A percentile compares a stretch with the other conserved stretches of the same genome.
Conservation (phyloP, 1,140 invertebrate genomes). For the Ips typographus region DNA sequence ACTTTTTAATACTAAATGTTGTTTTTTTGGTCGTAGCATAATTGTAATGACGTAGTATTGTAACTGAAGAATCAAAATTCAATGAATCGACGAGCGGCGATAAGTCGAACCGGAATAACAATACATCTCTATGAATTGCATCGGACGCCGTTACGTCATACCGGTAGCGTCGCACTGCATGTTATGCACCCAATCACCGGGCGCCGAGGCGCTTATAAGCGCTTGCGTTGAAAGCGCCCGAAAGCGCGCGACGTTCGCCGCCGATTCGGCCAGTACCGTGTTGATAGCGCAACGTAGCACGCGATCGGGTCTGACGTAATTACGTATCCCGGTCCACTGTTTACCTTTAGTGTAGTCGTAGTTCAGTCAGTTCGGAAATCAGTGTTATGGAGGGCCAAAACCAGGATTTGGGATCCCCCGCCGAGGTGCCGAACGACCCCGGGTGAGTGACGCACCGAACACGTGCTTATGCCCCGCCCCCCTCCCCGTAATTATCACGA, state of each 20-base stretch:
- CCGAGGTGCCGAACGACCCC: slow-evolving; percentile 86
- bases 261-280: slow-evolving; percentile 64
- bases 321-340: slow-evolving; percentile 57
- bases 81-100: neutral
- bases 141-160: neutral
- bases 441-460: slow-evolving; percentile 64
- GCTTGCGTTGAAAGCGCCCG: slow-evolving; percentile 40
- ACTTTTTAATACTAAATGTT: too few species aligned
- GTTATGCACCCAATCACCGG: neutral
- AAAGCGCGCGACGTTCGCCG: slow-evolving; percentile 44
- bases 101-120: neutral
- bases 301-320: slow-evolving; percentile 61
- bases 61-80: neutral
- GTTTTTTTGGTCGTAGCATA: too few species aligned
- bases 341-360: slow-evolving; percentile 65
- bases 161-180: neutral
- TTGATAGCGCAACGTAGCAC: slow-evolving; percentile 69
- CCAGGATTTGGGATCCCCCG: slow-evolving; percentile 73
- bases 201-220: slow-evolving; percentile 11
- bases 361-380: slow-evolving; percentile 51
- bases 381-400: slow-evolving; percentile 68
- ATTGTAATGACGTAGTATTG: too few species aligned
- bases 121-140: neutral
- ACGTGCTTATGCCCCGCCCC: slow-evolving; percentile 32
- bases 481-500: slow-evolving; percentile 7